These are phyloP conservation scores for Coenonympha glycerion DNA, from an alignment of 2,888 invertebrate genomes.

Conservation along the genomic window DNA sequence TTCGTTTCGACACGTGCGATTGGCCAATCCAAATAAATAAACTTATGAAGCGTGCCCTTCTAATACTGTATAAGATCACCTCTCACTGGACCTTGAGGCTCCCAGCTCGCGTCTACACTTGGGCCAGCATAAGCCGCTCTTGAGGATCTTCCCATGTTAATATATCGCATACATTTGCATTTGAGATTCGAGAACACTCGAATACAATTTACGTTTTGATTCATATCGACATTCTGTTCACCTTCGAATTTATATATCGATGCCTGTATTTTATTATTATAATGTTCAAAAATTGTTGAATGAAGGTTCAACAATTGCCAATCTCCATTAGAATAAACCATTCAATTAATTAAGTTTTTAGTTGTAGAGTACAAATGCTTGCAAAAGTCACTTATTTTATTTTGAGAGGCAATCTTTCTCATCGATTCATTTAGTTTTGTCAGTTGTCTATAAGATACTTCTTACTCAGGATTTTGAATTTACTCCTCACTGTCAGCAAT, in stretches of 20 bases:
- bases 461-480: not conserved
- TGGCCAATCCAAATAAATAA: slow-evolving; percentile 29
- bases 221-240: not conserved
- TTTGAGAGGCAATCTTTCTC: too few relatives aligned
- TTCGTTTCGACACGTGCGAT: slow-evolving; percentile 27
- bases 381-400: too few relatives aligned
- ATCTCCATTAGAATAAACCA: too few relatives aligned
- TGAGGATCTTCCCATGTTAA: slow-evolving; percentile 10
- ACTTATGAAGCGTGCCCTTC: slow-evolving; percentile 25
- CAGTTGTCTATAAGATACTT: too few relatives aligned
- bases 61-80: slow-evolving; percentile 17
- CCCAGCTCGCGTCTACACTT: slow-evolving; percentile 28
- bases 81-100: slow-evolving; percentile 30
- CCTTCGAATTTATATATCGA: slow-evolving; percentile 5
- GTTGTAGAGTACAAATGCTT: too few relatives aligned
- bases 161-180: slow-evolving; percentile 11
- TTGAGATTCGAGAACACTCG: not conserved
- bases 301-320: too few relatives aligned
- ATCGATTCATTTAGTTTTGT: too few relatives aligned
- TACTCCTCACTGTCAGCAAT: not conserved
- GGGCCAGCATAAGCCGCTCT: not conserved
- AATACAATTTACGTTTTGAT: not conserved
- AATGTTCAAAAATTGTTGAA: too few relatives aligned
- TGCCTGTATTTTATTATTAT: too few relatives aligned
- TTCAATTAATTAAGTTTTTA: too few relatives aligned